Base-by-base conservation (phyloP, 2,888 invertebrate genomes). In the Lithodes maja region DNA sequence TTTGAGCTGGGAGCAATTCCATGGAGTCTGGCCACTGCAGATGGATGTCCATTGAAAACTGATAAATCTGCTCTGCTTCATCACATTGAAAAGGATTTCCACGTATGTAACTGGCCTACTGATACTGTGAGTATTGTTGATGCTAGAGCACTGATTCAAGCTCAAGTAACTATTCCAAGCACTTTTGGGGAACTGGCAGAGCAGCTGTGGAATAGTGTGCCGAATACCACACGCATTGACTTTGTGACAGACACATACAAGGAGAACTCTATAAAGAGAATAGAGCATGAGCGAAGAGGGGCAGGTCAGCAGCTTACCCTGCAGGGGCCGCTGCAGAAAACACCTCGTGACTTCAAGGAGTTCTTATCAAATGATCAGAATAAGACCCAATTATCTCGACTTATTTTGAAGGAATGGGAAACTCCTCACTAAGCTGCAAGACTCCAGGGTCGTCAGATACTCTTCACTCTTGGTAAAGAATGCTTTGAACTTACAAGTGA, bases 1-100 rank as follows among this genome's bases (percentile, higher is more conserved):
- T 77, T 17, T 77, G 77, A 77, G 77, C 77, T 17, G 12, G 17
- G 77, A 68, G 68, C 9, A 68, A 49, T 82, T 49, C 33, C 49
- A 68, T 61, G 61, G 50, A 2, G 2, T 68, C 77, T 77, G 17
- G 50, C 77, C 61, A 82, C 17, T 12, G 15, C 82, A 7, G 17
- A 82, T 82, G 82, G 68, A 61, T 49, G 61, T 82, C 69, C 82
- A 68, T 68, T 82, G 49, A 82, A 82, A 61, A 82, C 82, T 33
- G 61, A 81, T n/a, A 55, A 85, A 7, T 77, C 77, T 17, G 12
- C 77, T 17, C n/a, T 15, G 33, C 77, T 77, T 17, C 17, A 77
- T 77, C 2, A 17, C 12, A 1, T 77, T 2, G 17, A 77, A 7
- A 77, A 77, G 33, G 12, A 77, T 17, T 77, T 17, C 33, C 2